A percentile compares a stretch with the other conserved stretches of the same genome.
phyloP scores from a whole-genome alignment of 2,888 invertebrate genomes.

The Lampropteryx suffumata region DNA sequence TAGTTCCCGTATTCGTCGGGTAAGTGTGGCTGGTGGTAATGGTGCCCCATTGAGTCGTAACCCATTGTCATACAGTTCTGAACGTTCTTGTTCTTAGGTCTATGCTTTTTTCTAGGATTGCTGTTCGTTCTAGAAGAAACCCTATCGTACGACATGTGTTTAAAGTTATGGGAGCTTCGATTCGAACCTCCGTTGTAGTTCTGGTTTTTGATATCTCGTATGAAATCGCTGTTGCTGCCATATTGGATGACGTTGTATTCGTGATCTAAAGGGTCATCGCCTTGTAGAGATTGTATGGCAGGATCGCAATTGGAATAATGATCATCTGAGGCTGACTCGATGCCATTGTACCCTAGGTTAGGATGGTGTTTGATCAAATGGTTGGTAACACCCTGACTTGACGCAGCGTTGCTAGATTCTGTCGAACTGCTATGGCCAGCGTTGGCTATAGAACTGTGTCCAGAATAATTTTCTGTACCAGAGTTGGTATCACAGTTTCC shows the following conservation, averaged over 20 bases:
- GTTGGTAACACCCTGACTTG: conserved; percentile 77
- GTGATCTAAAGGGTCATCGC: conserved; percentile 76
- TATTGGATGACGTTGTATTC: conserved; percentile 81
- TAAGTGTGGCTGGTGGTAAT: conserved; percentile 80
- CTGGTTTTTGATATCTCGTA: conserved; percentile 78
- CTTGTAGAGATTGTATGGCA: conserved; percentile 75
- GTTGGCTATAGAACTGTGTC: conserved; percentile 83
- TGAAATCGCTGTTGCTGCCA: conserved; percentile 76
- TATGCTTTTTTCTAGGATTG: conserved; percentile 77
- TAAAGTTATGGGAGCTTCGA: conserved; percentile 78
- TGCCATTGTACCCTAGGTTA: conserved; percentile 73
- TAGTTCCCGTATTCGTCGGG: conserved; percentile 77
- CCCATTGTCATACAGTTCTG: conserved; percentile 84
- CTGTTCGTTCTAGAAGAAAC: conserved; percentile 78
- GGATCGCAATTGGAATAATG: conserved; percentile 81
- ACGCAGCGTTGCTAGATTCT: conserved; percentile 78
- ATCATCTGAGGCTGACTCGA: conserved; percentile 77
- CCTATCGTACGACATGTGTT: conserved; percentile 79
- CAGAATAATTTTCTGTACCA: conserved; percentile 85
- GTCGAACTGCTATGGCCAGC: conserved; percentile 80
- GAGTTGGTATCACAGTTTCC: conserved; percentile 84
- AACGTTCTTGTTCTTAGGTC: conserved; percentile 75
- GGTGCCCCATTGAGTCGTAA: conserved; percentile 79
- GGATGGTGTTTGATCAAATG: conserved; percentile 79
- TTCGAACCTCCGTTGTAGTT: conserved; percentile 80